Percentiles rank a stretch among this genome's conserved stretches.
Evolutionary conservation across 2,888 invertebrate genomes (phyloP).

Genomic region (Drosophila diplacantha): DNA sequence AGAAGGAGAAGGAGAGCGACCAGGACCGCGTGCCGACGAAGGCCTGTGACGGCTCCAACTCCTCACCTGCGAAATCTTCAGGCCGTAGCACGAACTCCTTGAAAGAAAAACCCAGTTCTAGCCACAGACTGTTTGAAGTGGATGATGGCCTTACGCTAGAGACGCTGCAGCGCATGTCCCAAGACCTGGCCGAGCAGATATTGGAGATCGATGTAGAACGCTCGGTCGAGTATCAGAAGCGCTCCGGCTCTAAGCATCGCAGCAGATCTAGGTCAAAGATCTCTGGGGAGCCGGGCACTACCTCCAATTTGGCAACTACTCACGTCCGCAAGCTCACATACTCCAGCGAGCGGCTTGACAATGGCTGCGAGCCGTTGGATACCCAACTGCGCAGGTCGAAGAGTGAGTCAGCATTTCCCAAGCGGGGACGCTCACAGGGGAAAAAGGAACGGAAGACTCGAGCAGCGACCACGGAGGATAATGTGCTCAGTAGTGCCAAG

Average conservation of each 20-base stretch:
- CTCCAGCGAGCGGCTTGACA: constrained; percentile 46
- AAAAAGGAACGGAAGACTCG: constrained; percentile 7
- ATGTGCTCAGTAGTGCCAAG: not conserved
- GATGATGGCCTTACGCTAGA: constrained; percentile 51
- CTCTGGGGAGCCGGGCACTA: not conserved
- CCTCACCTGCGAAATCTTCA: constrained; percentile 6
- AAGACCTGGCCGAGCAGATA: constrained; percentile 54
- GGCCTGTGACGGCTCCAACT: constrained; percentile 5
- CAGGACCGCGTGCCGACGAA: not conserved
- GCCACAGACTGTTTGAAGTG: constrained; percentile 23
- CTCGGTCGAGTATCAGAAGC: constrained; percentile 52
- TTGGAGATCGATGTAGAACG: constrained; percentile 56
- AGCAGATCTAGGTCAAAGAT: constrained; percentile 43
- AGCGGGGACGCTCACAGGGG: not conserved
- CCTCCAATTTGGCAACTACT: not conserved
- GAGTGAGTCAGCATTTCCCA: constrained; percentile 38
- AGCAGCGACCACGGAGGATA: constrained; percentile 38
- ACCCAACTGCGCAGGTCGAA: constrained; percentile 36
- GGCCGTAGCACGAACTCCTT: constrained; percentile 7
- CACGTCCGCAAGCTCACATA: constrained; percentile 62
- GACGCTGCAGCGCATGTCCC: constrained; percentile 46
- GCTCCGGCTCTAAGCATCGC: constrained; percentile 49
- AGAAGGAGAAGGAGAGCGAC: constrained; percentile 7
- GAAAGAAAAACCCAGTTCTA: not conserved
- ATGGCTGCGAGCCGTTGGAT: not conserved